Evolutionary conservation across 2,797 vertebrate genomes (phyloP).

Genomic region (Sarcoramphus papa): DNA sequence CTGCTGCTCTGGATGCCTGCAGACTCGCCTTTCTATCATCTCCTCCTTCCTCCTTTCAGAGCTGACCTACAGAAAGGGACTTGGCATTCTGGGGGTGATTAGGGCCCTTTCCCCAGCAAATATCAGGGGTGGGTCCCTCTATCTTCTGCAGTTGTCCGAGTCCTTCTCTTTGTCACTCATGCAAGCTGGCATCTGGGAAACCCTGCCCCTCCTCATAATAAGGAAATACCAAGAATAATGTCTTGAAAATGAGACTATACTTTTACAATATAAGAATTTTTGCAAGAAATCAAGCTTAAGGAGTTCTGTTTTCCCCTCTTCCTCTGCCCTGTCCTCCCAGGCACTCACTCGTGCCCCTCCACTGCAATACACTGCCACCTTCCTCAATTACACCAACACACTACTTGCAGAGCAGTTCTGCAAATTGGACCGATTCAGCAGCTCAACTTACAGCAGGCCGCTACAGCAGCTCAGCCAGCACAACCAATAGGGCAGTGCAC

Average conservation of each 20-base stretch:
- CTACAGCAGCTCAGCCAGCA: not conserved
- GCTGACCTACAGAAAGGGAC: not conserved
- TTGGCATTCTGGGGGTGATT: not conserved
- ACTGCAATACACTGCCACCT: not conserved
- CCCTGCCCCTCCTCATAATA: not conserved
- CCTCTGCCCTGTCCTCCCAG: not conserved
- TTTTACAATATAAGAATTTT: not conserved
- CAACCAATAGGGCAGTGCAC: not conserved
- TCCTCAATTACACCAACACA: not conserved
- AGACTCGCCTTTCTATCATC: not conserved
- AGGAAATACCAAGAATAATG: not conserved
- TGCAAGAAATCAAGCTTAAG: not conserved
- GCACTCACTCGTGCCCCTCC: not conserved
- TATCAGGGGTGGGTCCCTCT: not conserved
- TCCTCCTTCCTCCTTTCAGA: not conserved
- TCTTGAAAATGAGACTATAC: not conserved
- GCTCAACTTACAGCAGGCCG: not conserved
- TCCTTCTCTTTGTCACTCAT: not conserved
- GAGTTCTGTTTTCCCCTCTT: not conserved
- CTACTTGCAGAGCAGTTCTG: not conserved
- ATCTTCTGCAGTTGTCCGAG: not conserved
- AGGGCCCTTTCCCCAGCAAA: not conserved
- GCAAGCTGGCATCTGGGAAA: not conserved
- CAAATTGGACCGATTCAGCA: not conserved
- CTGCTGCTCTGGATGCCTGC: not conserved